Conservation (phyloP, 2,797 vertebrate genomes). For the Poliocrania exsul region DNA sequence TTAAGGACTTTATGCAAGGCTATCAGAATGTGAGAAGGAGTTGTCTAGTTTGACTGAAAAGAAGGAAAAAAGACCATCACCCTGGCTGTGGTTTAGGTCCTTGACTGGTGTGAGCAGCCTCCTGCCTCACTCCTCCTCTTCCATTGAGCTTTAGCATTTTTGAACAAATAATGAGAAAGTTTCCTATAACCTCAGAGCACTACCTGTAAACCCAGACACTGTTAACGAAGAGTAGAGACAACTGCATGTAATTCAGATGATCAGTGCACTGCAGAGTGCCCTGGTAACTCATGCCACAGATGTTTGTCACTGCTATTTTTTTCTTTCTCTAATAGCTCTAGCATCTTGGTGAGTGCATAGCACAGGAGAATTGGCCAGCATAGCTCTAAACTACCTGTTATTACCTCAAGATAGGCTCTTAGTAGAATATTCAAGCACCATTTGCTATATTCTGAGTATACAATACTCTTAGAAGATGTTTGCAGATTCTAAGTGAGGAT, state of each 20-base stretch:
- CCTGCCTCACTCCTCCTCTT: neutral
- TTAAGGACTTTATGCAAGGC: neutral
- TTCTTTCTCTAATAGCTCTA: neutral
- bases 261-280: neutral
- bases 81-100: neutral
- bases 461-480: neutral
- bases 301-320: neutral
- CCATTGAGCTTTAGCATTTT: neutral
- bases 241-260: neutral
- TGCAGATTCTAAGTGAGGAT: neutral
- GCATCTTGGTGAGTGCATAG: neutral
- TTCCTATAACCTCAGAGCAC: neutral
- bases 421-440: neutral
- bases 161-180: neutral
- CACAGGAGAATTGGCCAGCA: neutral
- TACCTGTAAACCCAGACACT: neutral
- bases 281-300: neutral
- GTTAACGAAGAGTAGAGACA: neutral
- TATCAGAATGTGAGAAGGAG: neutral
- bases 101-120: neutral
- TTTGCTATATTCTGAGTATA: neutral
- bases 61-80: neutral
- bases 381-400: neutral
- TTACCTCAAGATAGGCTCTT: neutral
- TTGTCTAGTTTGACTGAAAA: neutral